Evolutionary conservation across 2,113 vertebrate species (phyloP).

Genomic region (Mesocricetus auratus): DNA sequence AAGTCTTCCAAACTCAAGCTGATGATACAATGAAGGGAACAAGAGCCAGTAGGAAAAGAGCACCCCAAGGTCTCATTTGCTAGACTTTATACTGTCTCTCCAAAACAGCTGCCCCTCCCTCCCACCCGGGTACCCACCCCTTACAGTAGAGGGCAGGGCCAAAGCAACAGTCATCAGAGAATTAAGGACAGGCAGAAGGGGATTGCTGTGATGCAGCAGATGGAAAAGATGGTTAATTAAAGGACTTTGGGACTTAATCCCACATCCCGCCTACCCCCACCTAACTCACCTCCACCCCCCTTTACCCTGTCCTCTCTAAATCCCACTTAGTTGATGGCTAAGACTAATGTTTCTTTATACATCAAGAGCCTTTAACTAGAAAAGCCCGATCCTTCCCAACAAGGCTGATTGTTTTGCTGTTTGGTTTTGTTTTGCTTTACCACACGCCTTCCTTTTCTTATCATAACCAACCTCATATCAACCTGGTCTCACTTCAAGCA

Average conservation of each 20-base stretch:
- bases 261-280: neutral
- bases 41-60: conserved; percentile 56
- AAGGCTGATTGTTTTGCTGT: neutral
- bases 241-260: conserved; percentile 51
- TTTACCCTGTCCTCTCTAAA: conserved; percentile 35
- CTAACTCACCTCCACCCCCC: neutral
- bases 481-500: neutral
- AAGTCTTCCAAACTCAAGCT: conserved; percentile 62
- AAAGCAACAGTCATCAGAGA: conserved; percentile 6
- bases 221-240: conserved; percentile 60
- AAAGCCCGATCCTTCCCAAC: neutral
- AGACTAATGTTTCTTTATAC: conserved; percentile 31
- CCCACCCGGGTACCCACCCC: neutral
- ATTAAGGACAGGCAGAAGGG: conserved; percentile 43
- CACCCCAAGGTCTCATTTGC: conserved; percentile 59
- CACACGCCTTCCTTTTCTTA: neutral
- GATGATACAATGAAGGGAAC: conserved; percentile 50
- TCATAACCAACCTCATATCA: neutral
- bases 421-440: neutral
- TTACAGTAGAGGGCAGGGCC: conserved; percentile 8
- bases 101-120: conserved; percentile 19
- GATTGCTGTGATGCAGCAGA: conserved; percentile 43
- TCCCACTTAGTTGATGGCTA: neutral
- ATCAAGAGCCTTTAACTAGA: conserved; percentile 1
- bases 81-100: conserved; percentile 49